Conservation (phyloP, 2,888 invertebrate genomes). For the Trisateles emortualis region DNA sequence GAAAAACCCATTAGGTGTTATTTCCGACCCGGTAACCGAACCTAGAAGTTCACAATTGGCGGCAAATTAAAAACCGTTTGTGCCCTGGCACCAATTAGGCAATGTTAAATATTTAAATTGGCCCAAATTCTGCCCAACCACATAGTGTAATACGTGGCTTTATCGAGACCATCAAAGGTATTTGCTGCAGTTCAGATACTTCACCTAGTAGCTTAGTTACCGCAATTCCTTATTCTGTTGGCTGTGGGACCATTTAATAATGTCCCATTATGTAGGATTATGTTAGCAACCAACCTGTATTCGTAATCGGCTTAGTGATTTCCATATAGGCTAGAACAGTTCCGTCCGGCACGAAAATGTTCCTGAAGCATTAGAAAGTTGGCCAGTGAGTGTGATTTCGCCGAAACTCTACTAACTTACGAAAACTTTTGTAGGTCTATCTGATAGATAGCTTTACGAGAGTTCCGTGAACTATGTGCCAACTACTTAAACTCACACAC, state of each 20-base stretch:
- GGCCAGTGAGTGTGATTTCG: conserved; percentile 11
- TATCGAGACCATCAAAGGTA: neutral
- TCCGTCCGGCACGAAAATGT: conserved; percentile 4
- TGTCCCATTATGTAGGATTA: conserved; percentile 12
- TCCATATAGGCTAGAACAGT: conserved; percentile 8
- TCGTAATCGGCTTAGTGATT: conserved; percentile 14
- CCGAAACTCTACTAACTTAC: conserved; percentile 12
- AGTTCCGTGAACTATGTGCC: conserved; percentile 17
- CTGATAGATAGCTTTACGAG: conserved; percentile 20
- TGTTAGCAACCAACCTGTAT: conserved; percentile 7
- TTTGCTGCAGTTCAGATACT: neutral
- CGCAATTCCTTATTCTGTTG: neutral
- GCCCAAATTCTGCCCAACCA: too few species aligned
- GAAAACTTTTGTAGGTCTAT: conserved; percentile 16
- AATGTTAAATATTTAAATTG: too few species aligned
- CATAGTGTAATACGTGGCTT: too few species aligned
- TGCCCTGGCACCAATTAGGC: too few species aligned
- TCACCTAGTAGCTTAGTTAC: neutral
- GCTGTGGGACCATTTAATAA: neutral
- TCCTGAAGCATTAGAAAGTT: conserved; percentile 14
- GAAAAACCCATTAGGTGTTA: too few species aligned
- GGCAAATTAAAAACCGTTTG: too few species aligned
- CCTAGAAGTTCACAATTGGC: too few species aligned
- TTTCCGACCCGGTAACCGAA: too few species aligned
- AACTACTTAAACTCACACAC: conserved; percentile 16